phyloP scores from a whole-genome alignment of 2,113 vertebrate genomes.

The Buteo buteo region DNA sequence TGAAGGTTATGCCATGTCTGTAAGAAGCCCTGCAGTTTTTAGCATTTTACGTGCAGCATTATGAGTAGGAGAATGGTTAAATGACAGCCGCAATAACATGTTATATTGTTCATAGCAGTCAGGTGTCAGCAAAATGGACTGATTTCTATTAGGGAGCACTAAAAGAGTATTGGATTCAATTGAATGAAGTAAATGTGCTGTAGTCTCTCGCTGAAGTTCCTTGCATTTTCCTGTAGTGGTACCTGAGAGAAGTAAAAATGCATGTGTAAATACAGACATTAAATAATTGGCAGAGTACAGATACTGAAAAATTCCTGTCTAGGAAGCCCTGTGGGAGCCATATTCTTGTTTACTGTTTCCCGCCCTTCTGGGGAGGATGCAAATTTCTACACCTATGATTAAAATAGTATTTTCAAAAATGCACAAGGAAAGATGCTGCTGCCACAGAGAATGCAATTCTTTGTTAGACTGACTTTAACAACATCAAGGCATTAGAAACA shows the following conservation, averaged over 20 bases:
- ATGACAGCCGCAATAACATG: not conserved
- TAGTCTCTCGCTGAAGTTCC: not conserved
- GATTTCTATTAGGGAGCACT: not conserved
- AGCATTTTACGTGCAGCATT: not conserved
- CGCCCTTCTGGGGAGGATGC: conserved; percentile 18
- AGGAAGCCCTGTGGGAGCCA: not conserved
- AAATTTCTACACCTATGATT: conserved; percentile 28
- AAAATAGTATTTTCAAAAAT: conserved; percentile 50
- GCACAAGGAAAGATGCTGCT: not conserved
- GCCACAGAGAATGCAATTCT: not conserved
- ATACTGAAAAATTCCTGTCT: not conserved
- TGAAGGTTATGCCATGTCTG: not conserved
- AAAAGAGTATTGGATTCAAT: not conserved
- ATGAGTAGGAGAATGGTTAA: not conserved
- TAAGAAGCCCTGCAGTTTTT: not conserved
- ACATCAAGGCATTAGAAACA: not conserved
- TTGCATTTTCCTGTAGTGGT: conserved; percentile 7
- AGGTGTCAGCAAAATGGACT: not conserved
- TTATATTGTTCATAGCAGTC: not conserved
- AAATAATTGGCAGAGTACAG: conserved; percentile 29
- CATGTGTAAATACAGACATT: not conserved
- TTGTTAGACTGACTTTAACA: not conserved
- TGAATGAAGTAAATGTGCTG: not conserved
- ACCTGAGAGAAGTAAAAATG: conserved; percentile 31
- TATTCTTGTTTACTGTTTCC: conserved; percentile 36